Evolutionary conservation across 2,113 vertebrate species (phyloP), one percentile per base, ranked within the genome.

Genomic region (Hipposideros armiger): DNA sequence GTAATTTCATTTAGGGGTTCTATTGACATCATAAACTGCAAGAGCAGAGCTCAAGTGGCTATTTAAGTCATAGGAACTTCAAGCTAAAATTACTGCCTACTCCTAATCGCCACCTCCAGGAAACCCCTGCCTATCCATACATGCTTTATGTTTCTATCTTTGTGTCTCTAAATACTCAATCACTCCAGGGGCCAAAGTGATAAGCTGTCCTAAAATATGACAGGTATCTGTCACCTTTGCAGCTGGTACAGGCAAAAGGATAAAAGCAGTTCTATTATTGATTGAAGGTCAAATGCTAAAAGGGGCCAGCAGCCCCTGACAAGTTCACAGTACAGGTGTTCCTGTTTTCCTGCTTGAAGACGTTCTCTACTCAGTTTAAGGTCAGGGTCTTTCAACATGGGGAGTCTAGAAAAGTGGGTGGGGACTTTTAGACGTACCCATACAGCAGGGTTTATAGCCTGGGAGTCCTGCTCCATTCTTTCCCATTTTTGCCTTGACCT

Each of bases 1-100:
- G 97, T 99, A 99, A 99, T 99, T 99, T 99, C 98, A 98, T 98
- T 98, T 98, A 98, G 98, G 98, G 98, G 96, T 98, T 98, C 98
- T 98, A 98, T 98, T 98, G 98, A 98, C 98, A 98, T 98, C 73
- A 96, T 99, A 99, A 98, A 98, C 98, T 98, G 98, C 95, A 91
- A 98, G 98, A 98, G 98, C 98, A 98, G 98, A 98, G 98, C 98
- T 98, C 98, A 98, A 98, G 98, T 98, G 98, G 98, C 98, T 99
- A 98, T 99, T 99, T 98, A 98, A 98, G 98, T 98, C 98, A 98
- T 98, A 98, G 98, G 98, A 98, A 98, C 97, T 98, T 98, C 98
- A 98, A 97, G 97, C 97, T 98, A 98, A 98, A 98, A 98, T 98
- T 98, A 98, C 98, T 98, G 98, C 98, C 98, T 98, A 94, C 97